phyloP scores from a whole-genome alignment of 2,888 invertebrate species.

The Oscheius sp. region DNA sequence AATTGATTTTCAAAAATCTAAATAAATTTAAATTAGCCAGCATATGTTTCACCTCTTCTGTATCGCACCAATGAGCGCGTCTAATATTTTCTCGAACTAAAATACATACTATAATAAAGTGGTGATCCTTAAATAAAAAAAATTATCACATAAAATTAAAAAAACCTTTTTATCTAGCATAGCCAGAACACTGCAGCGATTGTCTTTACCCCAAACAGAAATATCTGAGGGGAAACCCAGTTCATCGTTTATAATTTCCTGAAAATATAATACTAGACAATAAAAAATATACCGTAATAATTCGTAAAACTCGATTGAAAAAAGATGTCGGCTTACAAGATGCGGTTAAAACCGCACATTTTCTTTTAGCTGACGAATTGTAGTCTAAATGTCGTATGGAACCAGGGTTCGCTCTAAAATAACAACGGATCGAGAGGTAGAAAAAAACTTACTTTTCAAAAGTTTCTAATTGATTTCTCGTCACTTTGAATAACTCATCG shows the following conservation, averaged over 20 bases:
- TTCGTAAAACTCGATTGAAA: background rate
- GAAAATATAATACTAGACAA: background rate
- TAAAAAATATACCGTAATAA: background rate
- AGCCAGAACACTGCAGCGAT: slow-evolving; percentile 12
- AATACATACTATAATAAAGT: background rate
- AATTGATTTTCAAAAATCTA: background rate
- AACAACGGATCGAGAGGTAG: background rate
- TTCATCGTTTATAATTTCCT: slow-evolving; percentile 29
- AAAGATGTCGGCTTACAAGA: background rate
- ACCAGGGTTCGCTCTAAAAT: background rate
- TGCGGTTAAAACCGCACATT: background rate
- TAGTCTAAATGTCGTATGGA: background rate
- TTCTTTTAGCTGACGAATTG: background rate
- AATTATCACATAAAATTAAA: no score
- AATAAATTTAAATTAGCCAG: background rate
- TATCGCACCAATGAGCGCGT: slow-evolving; percentile 22
- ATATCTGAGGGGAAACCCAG: slow-evolving; percentile 29
- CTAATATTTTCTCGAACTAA: slow-evolving; percentile 7
- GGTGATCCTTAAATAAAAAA: no score
- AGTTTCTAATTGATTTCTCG: background rate
- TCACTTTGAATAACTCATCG: background rate
- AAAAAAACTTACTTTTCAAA: slow-evolving; percentile 9
- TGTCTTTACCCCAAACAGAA: slow-evolving; percentile 19
- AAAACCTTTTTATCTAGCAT: background rate
- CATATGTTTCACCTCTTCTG: background rate